A percentile compares a stretch with the other conserved stretches of the same genome.
Evolutionary conservation across 2,797 vertebrate genomes (phyloP).

Genomic region (Pseudocheirus occidentalis): DNA sequence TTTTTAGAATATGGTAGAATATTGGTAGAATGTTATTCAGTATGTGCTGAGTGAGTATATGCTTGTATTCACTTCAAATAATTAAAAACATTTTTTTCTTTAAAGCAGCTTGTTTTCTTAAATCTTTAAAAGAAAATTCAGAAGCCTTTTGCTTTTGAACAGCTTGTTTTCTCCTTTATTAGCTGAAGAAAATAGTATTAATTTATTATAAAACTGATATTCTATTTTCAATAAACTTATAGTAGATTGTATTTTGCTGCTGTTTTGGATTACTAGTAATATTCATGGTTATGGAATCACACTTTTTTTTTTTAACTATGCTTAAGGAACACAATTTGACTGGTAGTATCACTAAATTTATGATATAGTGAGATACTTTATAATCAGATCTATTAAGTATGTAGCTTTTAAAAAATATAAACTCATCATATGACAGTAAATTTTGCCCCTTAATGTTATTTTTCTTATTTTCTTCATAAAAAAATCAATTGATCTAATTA

Average conservation of each 20-base stretch:
- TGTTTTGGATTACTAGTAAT: neutral
- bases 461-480: conserved; percentile 16
- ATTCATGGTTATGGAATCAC: neutral
- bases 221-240: conserved; percentile 51
- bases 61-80: neutral
- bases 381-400: neutral
- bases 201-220: conserved; percentile 41
- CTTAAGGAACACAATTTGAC: neutral
- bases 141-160: conserved; percentile 42
- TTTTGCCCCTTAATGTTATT: conserved; percentile 39
- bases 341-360: neutral
- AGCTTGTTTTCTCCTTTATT: conserved; percentile 39
- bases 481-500: conserved; percentile 34
- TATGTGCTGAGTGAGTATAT: neutral
- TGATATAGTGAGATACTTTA: conserved; percentile 8
- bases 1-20: too few species aligned
- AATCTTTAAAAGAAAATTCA: conserved; percentile 32
- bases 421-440: neutral
- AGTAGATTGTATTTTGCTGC: conserved; percentile 1
- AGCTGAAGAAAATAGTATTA: conserved; percentile 29
- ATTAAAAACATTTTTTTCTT: conserved; percentile 34
- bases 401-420: neutral
- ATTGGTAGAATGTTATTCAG: neutral
- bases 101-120: conserved; percentile 46
- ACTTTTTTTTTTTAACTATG: neutral